phyloP scores from a whole-genome alignment of 1,140 invertebrate species.

The Heliconius hermathena region DNA sequence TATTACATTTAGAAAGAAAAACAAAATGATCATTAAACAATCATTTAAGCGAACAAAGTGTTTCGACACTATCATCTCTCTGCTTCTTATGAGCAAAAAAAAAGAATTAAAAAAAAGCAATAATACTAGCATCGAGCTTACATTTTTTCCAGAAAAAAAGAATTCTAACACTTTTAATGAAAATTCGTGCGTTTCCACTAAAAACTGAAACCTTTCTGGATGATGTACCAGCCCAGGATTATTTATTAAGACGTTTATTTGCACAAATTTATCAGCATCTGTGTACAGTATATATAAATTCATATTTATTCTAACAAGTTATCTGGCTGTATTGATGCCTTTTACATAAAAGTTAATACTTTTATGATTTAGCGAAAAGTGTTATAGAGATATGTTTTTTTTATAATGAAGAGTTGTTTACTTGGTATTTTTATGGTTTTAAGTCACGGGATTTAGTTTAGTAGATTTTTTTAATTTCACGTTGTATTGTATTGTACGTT shows the following conservation, averaged over 20 bases:
- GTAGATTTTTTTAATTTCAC: too few species aligned
- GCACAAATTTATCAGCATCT: conserved; percentile 43
- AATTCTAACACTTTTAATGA: not conserved
- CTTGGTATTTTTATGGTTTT: not conserved
- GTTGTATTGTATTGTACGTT: not conserved
- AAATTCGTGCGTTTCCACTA: conserved; percentile 32
- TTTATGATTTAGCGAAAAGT: conserved; percentile 18
- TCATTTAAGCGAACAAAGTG: not conserved
- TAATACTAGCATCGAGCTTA: conserved; percentile 21
- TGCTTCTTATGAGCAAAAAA: not conserved
- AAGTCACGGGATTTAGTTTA: not conserved
- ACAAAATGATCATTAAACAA: too few species aligned
- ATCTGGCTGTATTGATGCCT: conserved; percentile 39
- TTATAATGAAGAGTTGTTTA: not conserved
- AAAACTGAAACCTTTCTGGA: conserved; percentile 26
- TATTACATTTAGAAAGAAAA: too few species aligned
- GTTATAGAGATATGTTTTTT: not conserved
- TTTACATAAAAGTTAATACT: conserved; percentile 32
- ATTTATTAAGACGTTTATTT: conserved; percentile 23
- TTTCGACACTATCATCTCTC: not conserved
- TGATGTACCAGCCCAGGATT: not conserved
- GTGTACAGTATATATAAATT: conserved; percentile 35
- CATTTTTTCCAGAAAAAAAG: conserved; percentile 21
- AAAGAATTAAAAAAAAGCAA: not conserved
- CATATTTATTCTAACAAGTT: conserved; percentile 28